These are phyloP conservation scores for Erynnis tages DNA, from an alignment of 2,888 invertebrate genomes.

Conservation along the genomic window DNA sequence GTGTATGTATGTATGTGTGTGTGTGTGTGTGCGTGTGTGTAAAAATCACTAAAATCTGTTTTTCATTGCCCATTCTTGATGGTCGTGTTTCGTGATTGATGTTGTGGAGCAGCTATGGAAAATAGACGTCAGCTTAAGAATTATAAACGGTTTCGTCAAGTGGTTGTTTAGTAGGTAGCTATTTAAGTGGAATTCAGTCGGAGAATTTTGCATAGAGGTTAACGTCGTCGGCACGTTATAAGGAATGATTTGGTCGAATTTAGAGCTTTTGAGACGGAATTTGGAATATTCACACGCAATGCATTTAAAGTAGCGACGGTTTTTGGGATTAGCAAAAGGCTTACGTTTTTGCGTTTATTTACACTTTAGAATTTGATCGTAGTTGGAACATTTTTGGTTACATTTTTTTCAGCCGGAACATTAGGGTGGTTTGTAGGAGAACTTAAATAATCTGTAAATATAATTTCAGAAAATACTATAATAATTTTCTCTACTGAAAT, in stretches of 20 bases:
- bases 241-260: conserved; percentile 3
- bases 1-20: too few relatives aligned
- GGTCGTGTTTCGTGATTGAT: not conserved
- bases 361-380: too few relatives aligned
- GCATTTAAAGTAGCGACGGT: not conserved
- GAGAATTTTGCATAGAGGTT: conserved; percentile 4
- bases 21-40: too few relatives aligned
- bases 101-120: not conserved
- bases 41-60: not conserved
- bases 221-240: not conserved
- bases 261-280: not conserved
- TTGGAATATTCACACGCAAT: not conserved
- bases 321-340: too few relatives aligned
- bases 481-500: too few relatives aligned
- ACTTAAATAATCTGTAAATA: too few relatives aligned
- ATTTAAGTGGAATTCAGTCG: conserved; percentile 17
- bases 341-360: too few relatives aligned
- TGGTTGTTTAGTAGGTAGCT: not conserved
- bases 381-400: too few relatives aligned
- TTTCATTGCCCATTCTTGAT: not conserved
- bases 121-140: conserved; percentile 13
- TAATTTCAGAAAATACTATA: too few relatives aligned
- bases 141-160: conserved; percentile 1
- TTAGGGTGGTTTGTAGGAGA: too few relatives aligned
- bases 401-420: too few relatives aligned